phyloP scores from a whole-genome alignment of 35 echinoderm and acorn worm species.

The Lytechinus variegatus region DNA sequence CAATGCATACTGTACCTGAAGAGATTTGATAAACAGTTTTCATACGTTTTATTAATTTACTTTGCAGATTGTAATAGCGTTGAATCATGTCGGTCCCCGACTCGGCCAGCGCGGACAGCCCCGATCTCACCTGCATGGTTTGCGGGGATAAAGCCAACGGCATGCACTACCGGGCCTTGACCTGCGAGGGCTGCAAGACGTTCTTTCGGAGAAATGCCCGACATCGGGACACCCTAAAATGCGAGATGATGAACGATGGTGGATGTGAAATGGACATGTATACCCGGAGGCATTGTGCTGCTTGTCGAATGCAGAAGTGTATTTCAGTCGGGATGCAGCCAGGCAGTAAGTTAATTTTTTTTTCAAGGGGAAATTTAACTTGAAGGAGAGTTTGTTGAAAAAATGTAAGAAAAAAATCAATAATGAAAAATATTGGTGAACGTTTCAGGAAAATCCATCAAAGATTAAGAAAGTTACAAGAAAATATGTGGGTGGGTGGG shows the following conservation, averaged over 20 bases:
- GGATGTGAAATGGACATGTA: conserved; percentile 90
- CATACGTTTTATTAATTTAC: too few relatives aligned
- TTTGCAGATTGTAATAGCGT: not conserved
- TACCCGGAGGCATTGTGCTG: conserved; percentile 83
- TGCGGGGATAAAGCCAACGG: conserved; percentile 91
- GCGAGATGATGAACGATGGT: conserved; percentile 73
- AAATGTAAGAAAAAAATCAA: too few relatives aligned
- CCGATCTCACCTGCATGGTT: conserved; percentile 68
- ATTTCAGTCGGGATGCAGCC: conserved; percentile 81
- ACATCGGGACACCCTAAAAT: conserved; percentile 69
- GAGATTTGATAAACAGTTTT: too few relatives aligned
- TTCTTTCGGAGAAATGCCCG: conserved; percentile 83
- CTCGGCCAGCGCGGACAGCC: conserved; percentile 18
- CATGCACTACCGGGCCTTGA: conserved; percentile 88
- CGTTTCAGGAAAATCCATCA: too few relatives aligned
- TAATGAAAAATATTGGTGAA: too few relatives aligned
- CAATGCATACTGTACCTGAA: too few relatives aligned
- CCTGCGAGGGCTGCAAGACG: conserved; percentile 91
- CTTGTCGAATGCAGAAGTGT: conserved; percentile 87
- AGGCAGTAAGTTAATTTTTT: conserved; percentile 62
- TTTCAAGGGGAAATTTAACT: too few relatives aligned
- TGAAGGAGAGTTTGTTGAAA: too few relatives aligned
- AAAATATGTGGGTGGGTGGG: too few relatives aligned
- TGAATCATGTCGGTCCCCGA: not conserved
- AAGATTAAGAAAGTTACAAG: too few relatives aligned